Percentiles rank a stretch among this genome's conserved stretches.
Evolutionary conservation across 1,140 invertebrate species (phyloP).

Genomic region (Thaumetopoea pityocampa): DNA sequence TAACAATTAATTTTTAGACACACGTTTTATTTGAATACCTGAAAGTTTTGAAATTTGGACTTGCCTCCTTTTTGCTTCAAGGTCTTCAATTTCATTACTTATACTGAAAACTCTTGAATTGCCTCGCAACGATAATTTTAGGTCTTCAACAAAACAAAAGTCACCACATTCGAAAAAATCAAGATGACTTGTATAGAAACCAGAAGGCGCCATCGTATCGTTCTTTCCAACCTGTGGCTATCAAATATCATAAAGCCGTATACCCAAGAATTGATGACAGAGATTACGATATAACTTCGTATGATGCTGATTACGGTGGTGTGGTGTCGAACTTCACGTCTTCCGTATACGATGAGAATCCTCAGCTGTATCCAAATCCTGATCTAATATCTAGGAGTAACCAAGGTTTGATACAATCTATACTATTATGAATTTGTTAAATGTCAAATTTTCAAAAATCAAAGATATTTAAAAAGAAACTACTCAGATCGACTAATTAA

Average conservation of each 20-base stretch:
- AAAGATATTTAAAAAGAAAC: too few relatives aligned
- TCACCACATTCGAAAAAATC: conserved; percentile 45
- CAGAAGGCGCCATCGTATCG: conserved; percentile 50
- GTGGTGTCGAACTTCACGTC: conserved; percentile 66
- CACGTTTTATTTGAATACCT: too few relatives aligned
- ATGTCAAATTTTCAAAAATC: too few relatives aligned
- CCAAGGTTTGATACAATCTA: conserved; percentile 41
- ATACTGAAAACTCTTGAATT: too few relatives aligned
- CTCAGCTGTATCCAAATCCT: conserved; percentile 66
- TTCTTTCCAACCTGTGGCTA: conserved; percentile 55
- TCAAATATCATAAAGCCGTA: conserved; percentile 48
- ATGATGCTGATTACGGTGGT: conserved; percentile 60
- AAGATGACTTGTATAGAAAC: conserved; percentile 45
- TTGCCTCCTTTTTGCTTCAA: too few relatives aligned
- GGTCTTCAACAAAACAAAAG: conserved; percentile 62
- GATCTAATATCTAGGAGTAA: conserved; percentile 48
- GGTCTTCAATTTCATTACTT: too few relatives aligned
- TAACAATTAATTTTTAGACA: too few relatives aligned
- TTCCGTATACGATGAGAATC: conserved; percentile 65
- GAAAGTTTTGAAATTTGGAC: too few relatives aligned
- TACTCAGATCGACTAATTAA: too few relatives aligned
- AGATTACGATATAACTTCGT: conserved; percentile 62
- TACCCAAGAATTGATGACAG: conserved; percentile 52
- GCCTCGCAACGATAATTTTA: too few relatives aligned
- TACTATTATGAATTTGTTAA: too few relatives aligned